These are phyloP conservation scores for Eudyptes chrysolophus DNA, from an alignment of 2,113 vertebrate species.

Conservation along the genomic window DNA sequence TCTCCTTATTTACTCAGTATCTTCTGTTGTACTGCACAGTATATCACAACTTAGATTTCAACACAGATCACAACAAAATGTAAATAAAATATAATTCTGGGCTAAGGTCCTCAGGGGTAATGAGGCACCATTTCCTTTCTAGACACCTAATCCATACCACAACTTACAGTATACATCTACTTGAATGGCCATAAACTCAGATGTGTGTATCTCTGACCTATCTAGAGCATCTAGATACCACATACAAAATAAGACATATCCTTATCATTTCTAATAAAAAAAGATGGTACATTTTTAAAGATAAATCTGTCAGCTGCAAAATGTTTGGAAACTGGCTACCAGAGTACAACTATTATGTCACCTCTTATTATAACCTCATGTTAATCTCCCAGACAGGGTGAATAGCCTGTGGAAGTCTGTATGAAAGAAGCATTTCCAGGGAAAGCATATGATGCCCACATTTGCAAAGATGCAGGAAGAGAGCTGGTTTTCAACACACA, in stretches of 20 bases:
- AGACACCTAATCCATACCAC: background rate
- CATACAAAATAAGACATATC: background rate
- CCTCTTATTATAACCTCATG: background rate
- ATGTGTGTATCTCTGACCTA: background rate
- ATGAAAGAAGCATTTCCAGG: background rate
- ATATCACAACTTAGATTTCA: background rate
- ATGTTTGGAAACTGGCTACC: background rate
- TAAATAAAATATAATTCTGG: background rate
- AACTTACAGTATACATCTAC: background rate
- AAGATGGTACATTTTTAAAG: background rate
- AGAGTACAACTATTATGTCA: background rate
- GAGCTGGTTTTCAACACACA: background rate
- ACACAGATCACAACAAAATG: background rate
- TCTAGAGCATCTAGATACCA: background rate
- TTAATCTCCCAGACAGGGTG: background rate
- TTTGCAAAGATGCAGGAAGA: background rate
- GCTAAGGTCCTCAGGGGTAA: background rate
- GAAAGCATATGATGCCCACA: background rate
- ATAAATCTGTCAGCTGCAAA: background rate
- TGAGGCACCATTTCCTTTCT: background rate
- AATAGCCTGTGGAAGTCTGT: background rate
- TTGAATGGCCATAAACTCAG: background rate
- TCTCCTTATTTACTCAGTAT: background rate
- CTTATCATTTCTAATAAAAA: background rate
- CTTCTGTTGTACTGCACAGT: background rate